These are phyloP conservation scores for Ferrisia virgata DNA, from an alignment of 2,888 invertebrate species.

Conservation along the genomic window DNA sequence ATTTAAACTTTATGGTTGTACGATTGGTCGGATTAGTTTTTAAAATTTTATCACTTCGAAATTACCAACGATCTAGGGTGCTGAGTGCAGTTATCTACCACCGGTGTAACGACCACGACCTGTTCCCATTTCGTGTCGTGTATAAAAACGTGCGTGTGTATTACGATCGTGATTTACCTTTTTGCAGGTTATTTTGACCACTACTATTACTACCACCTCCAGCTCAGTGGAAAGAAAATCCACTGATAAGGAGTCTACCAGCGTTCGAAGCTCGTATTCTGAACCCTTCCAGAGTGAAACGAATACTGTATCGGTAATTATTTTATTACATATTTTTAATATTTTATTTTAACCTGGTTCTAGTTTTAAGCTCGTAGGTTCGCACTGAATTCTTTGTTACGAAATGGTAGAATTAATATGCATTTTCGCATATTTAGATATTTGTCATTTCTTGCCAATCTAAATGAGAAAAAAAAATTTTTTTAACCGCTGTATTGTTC, in stretches of 20 bases:
- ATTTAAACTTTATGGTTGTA: neutral
- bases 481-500: no score
- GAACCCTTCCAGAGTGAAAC: slow-evolving; percentile 46
- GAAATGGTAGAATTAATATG: neutral
- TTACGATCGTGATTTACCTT: neutral
- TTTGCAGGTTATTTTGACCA: neutral
- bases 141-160: neutral
- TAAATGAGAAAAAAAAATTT: no score
- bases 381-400: neutral
- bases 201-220: slow-evolving; percentile 34
- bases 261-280: slow-evolving; percentile 50
- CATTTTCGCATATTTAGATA: neutral
- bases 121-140: neutral
- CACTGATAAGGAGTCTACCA: slow-evolving; percentile 47
- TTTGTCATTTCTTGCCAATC: no score
- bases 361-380: neutral
- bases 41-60: neutral
- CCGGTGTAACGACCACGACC: neutral
- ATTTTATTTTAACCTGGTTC: neutral
- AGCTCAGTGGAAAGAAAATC: slow-evolving; percentile 18
- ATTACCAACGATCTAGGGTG: neutral
- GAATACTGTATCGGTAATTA: slow-evolving; percentile 22
- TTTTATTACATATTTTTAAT: neutral
- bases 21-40: neutral
- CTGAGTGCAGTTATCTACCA: no score